These are phyloP conservation scores for Dicyrtomina minuta DNA, from an alignment of 2,888 invertebrate genomes.

Conservation along the genomic window DNA sequence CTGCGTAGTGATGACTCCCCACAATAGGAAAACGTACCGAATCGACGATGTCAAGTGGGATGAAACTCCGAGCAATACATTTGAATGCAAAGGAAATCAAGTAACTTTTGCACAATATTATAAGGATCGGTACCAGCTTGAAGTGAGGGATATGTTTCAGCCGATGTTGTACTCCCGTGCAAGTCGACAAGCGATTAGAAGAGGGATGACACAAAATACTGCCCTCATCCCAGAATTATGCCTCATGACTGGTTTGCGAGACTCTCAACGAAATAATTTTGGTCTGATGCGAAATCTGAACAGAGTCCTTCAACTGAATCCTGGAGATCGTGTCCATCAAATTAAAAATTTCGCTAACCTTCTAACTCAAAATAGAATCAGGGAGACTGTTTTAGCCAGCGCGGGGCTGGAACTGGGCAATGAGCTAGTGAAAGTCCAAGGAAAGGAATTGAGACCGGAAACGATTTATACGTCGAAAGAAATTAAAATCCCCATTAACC, in stretches of 20 bases:
- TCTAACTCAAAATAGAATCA: not conserved
- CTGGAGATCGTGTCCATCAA: not conserved
- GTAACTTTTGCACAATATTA: slow-evolving; percentile 37
- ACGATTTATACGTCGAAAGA: no score
- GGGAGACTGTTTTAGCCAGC: not conserved
- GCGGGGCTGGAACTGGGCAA: not conserved
- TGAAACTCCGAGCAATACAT: slow-evolving; percentile 68
- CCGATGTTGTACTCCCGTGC: slow-evolving; percentile 23
- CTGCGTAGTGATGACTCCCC: slow-evolving; percentile 75
- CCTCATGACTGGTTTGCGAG: slow-evolving; percentile 15
- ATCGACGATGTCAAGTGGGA: slow-evolving; percentile 83
- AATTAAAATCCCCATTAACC: no score
- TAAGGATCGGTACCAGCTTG: not conserved
- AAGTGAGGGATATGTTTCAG: not conserved
- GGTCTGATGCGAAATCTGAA: slow-evolving; percentile 5
- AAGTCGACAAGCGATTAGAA: slow-evolving; percentile 10
- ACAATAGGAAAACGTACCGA: slow-evolving; percentile 85
- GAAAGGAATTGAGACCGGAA: not conserved
- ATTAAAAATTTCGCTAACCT: not conserved
- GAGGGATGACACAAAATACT: slow-evolving; percentile 17
- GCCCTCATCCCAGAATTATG: slow-evolving; percentile 29
- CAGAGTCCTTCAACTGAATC: not conserved
- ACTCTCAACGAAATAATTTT: slow-evolving; percentile 11
- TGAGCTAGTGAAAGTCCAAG: not conserved
- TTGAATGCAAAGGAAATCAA: slow-evolving; percentile 57